Percentiles rank a stretch among this genome's conserved stretches.
These are phyloP conservation scores for Epinotia demarniana DNA, from an alignment of 2,888 invertebrate species.

Conservation along the genomic window DNA sequence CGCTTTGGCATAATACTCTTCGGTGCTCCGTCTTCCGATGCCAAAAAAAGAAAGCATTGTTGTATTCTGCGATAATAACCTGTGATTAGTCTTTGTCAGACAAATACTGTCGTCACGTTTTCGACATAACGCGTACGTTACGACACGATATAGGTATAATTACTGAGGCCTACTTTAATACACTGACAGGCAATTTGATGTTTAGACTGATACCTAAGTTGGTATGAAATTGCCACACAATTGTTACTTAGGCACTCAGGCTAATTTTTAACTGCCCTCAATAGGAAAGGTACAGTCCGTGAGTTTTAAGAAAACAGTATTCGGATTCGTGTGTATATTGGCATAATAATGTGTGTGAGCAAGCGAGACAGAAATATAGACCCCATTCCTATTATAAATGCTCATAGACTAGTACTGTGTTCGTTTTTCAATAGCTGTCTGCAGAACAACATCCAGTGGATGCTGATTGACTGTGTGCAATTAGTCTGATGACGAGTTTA, in stretches of 20 bases:
- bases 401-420: neutral
- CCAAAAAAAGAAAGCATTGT: conserved; percentile 50
- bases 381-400: too few relatives aligned
- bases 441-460: neutral
- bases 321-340: too few relatives aligned
- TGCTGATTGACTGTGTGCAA: neutral
- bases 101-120: conserved; percentile 61
- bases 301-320: too few relatives aligned
- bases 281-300: neutral
- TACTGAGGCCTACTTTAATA: conserved; percentile 47
- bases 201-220: conserved; percentile 36
- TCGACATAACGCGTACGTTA: conserved; percentile 55
- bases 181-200: conserved; percentile 39
- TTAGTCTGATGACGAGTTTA: too few relatives aligned
- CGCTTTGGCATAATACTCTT: conserved; percentile 27
- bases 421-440: neutral
- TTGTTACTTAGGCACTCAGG: conserved; percentile 2
- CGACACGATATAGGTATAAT: conserved; percentile 48
- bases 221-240: conserved; percentile 31
- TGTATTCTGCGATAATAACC: conserved; percentile 47
- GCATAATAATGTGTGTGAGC: too few relatives aligned
- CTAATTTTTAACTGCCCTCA: conserved; percentile 15
- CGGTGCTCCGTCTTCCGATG: conserved; percentile 24
- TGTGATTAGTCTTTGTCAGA: conserved; percentile 57
- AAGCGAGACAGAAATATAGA: too few relatives aligned